These are phyloP conservation scores for Hippocampus guttulatus DNA, from an alignment of 2,113 vertebrate species.

Conservation along the genomic window DNA sequence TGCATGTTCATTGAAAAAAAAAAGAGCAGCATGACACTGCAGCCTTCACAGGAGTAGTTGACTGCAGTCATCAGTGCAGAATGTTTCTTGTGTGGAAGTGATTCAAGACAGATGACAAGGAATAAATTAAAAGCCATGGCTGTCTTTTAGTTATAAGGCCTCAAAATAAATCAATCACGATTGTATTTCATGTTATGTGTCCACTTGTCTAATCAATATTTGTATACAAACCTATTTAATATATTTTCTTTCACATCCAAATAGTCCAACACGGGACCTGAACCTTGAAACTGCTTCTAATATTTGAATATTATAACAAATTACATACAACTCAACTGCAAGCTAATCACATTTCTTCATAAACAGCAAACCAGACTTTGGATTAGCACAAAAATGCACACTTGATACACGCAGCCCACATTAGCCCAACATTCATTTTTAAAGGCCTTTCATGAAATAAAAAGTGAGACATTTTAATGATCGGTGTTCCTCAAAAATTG, in stretches of 20 bases:
- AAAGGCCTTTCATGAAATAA: background rate
- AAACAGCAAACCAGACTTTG: background rate
- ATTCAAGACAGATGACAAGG: background rate
- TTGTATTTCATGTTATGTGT: conserved; percentile 6
- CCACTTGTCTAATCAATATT: background rate
- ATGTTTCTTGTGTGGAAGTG: background rate
- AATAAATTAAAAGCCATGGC: conserved; percentile 9
- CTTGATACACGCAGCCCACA: no score
- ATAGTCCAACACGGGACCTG: background rate
- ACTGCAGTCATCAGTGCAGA: background rate
- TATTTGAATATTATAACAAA: background rate
- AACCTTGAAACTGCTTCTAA: background rate
- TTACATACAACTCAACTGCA: background rate
- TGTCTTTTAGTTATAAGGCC: conserved; percentile 14
- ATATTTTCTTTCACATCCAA: background rate
- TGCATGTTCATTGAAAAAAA: conserved; percentile 8
- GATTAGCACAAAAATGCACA: no score
- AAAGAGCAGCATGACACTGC: conserved; percentile 14
- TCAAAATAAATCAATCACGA: conserved; percentile 28
- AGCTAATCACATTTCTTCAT: background rate
- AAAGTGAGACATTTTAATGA: background rate
- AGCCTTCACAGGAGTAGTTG: conserved; percentile 18
- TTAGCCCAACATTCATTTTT: no score
- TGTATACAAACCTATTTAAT: no score
- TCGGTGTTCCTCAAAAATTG: background rate